Percentiles rank a stretch among this genome's conserved stretches.
Conservation (phyloP, 2,797 vertebrate genomes). For the Oryzias sinensis region DNA sequence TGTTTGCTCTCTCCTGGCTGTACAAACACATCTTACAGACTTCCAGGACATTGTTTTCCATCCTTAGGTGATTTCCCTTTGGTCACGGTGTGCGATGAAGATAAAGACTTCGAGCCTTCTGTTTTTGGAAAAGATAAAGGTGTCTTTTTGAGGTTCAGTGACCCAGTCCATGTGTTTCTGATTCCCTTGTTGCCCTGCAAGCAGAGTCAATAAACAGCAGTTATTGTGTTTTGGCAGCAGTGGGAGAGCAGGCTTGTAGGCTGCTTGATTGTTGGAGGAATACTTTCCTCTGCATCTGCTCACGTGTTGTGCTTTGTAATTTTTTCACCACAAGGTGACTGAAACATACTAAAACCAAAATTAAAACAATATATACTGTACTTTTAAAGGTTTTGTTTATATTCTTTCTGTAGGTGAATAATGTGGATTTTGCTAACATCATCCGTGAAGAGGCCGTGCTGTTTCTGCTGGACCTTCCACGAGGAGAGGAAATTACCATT, state of each 20-base stretch:
- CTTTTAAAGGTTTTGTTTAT: no score
- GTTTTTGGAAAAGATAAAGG: slow-evolving; percentile 72
- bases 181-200: slow-evolving; percentile 53
- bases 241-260: slow-evolving; percentile 43
- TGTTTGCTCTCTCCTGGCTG: slow-evolving; percentile 34
- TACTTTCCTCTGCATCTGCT: slow-evolving; percentile 40
- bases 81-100: slow-evolving; percentile 59
- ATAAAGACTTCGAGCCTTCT: slow-evolving; percentile 64
- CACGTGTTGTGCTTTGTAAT: slow-evolving; percentile 9
- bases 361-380: background rate
- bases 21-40: slow-evolving; percentile 63
- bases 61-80: slow-evolving; percentile 64
- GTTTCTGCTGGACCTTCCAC: slow-evolving; percentile 94
- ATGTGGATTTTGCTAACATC: slow-evolving; percentile 98
- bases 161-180: slow-evolving; percentile 69
- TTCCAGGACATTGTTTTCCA: slow-evolving; percentile 75
- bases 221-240: slow-evolving; percentile 69
- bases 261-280: slow-evolving; percentile 22
- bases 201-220: slow-evolving; percentile 74
- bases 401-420: slow-evolving; percentile 80
- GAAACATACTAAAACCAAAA: slow-evolving; percentile 7
- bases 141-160: slow-evolving; percentile 67
- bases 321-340: slow-evolving; percentile 6
- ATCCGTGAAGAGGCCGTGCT: slow-evolving; percentile 96
- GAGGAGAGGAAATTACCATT: slow-evolving; percentile 97